phyloP scores from a whole-genome alignment of 2,888 invertebrate species.

The Carabus problematicus region DNA sequence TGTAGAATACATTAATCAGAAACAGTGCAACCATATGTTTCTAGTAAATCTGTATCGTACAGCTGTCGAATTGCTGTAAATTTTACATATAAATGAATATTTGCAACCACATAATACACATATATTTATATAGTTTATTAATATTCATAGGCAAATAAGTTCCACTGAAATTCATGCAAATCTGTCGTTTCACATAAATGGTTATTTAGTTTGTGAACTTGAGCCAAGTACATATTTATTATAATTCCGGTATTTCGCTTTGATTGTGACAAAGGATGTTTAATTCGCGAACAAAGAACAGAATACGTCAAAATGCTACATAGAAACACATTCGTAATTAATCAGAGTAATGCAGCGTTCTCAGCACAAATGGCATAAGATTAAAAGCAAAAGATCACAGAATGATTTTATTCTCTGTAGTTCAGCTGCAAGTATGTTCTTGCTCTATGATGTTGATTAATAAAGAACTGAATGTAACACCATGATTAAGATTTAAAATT shows the following conservation, averaged over 20 bases:
- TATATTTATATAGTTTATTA: not conserved
- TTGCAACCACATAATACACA: too few species aligned
- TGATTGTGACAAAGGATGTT: not conserved
- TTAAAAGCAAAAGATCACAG: not conserved
- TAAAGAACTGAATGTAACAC: too few species aligned
- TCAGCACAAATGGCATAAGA: not conserved
- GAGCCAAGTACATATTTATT: too few species aligned
- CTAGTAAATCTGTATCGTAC: too few species aligned
- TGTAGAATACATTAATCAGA: too few species aligned
- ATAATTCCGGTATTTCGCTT: not conserved
- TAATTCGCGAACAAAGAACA: slow-evolving; percentile 8
- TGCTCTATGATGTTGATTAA: too few species aligned
- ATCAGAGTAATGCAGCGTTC: slow-evolving; percentile 7
- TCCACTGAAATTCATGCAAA: not conserved
- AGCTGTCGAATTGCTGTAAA: too few species aligned
- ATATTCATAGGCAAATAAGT: not conserved
- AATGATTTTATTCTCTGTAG: not conserved
- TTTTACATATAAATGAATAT: too few species aligned
- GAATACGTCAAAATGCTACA: slow-evolving; percentile 1
- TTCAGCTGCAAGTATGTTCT: not conserved
- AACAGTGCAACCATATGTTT: too few species aligned
- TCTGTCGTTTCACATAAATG: not conserved
- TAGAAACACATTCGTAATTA: slow-evolving; percentile 14
- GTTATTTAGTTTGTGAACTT: not conserved
- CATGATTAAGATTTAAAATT: too few species aligned